Evolutionary conservation across 1,140 invertebrate species (phyloP), one percentile per base, ranked within the genome.

Genomic region (Orius insidiosus): DNA sequence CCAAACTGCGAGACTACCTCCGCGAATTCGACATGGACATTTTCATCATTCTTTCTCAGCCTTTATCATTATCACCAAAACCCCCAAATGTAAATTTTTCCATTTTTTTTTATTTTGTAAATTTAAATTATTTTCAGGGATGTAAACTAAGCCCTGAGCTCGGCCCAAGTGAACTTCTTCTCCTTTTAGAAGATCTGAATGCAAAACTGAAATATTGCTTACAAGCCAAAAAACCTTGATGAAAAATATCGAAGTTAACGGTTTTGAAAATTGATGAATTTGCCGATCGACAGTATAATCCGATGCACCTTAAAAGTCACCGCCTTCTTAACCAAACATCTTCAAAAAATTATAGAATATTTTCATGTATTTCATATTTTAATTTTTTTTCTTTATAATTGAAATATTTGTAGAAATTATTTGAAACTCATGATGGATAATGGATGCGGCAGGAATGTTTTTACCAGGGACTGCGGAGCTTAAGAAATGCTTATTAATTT

Each of bases 391-490:
- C 8, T 4, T 35, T 38, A 13, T 40, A 15, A 13, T n/a, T n/a
- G n/a, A 18, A 31, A 14, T 36, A 11, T 43, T 49, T 47, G 24
- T 32, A 55, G 54, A 60, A 63, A 6, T 53, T 72, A 50, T 55
- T 72, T 5, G 63, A 65, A 52, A 58, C 68, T 11, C 67, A 68
- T 32, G 70, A 77, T 50, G 66, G 24, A 52, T 67, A 13, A 56
- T 71, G 41, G 74, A 79, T 55, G 68, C 70, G 45, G 65, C 72
- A 32, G 71, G 66, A 39, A 63, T 72, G 53, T 70, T 66, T 45
- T 63, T 60, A 35, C 56, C 65, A 3, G 63, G 68, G 39, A 62
- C 68, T 16, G 59, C 62, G n/a, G 58, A 67, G 30, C 59, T 76
- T 3, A 71, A 67, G 40, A 55, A 59, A 1, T 71, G 74, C 30